Percentiles rank a stretch among this genome's conserved stretches.
Evolutionary conservation across 2,113 vertebrate species (phyloP).

Genomic region (Apteryx mantelli): DNA sequence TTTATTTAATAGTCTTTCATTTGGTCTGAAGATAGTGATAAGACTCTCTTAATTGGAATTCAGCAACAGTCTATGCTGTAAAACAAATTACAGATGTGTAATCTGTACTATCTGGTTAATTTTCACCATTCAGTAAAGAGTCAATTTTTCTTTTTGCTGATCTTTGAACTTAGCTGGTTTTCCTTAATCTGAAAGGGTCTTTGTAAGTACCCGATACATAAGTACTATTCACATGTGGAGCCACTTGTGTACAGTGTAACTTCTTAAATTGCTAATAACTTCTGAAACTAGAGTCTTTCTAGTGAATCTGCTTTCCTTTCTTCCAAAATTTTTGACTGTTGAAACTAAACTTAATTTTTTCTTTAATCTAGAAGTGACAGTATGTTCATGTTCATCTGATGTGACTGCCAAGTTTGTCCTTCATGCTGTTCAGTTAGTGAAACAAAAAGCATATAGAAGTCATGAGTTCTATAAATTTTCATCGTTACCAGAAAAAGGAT

Average conservation of each 20-base stretch:
- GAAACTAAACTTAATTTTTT: neutral
- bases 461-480: conserved; percentile 98
- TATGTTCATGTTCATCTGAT: conserved; percentile 91
- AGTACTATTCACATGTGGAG: neutral
- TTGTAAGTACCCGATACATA: neutral
- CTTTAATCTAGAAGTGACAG: conserved; percentile 85
- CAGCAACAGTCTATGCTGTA: neutral
- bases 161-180: neutral
- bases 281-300: neutral
- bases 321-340: neutral
- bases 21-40: neutral
- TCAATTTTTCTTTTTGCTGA: neutral
- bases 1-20: neutral
- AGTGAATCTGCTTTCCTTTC: neutral
- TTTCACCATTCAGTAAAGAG: neutral
- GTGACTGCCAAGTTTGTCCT: conserved; percentile 97
- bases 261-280: neutral
- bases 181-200: neutral
- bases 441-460: conserved; percentile 93
- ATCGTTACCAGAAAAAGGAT: conserved; percentile 92
- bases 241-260: neutral
- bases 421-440: conserved; percentile 93
- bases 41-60: neutral
- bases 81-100: neutral
- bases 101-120: neutral